Evolutionary conservation across 1,140 invertebrate species (phyloP).

Genomic region (Eubasilissa regina): DNA sequence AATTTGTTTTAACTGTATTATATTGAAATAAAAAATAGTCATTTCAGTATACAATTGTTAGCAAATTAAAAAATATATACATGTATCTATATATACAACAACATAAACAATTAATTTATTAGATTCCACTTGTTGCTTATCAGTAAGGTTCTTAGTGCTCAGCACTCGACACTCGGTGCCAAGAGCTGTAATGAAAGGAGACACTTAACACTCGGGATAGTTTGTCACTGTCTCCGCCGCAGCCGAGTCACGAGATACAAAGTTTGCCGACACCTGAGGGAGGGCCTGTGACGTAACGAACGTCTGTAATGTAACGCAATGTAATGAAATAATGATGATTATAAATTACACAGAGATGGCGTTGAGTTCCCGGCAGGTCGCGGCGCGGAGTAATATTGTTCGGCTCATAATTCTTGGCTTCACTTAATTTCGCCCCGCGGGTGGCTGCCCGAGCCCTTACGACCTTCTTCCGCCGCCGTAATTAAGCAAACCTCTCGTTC

Average conservation of each 20-base stretch:
- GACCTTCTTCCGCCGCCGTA: conserved; percentile 51
- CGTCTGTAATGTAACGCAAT: conserved; percentile 54
- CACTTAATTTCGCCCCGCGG: conserved; percentile 59
- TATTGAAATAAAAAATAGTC: too few relatives aligned
- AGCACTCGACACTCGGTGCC: not conserved
- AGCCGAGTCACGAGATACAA: conserved; percentile 46
- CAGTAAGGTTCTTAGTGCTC: too few relatives aligned
- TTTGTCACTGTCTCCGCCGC: conserved; percentile 52
- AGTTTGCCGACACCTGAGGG: conserved; percentile 45
- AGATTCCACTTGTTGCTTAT: too few relatives aligned
- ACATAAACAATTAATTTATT: too few relatives aligned
- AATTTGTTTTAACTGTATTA: too few relatives aligned
- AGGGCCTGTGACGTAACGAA: conserved; percentile 45
- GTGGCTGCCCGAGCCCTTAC: conserved; percentile 48
- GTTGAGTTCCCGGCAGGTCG: conserved; percentile 51
- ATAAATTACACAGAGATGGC: conserved; percentile 59
- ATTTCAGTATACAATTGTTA: too few relatives aligned
- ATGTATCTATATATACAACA: too few relatives aligned
- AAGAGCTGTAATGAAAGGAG: not conserved
- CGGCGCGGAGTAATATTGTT: conserved; percentile 60
- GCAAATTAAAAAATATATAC: too few relatives aligned
- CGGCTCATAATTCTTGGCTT: conserved; percentile 61
- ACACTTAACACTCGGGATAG: conserved; percentile 25
- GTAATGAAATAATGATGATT: conserved; percentile 61
- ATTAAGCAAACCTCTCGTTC: conserved; percentile 50